These are phyloP conservation scores for Syrrhaptes paradoxus DNA, from an alignment of 2,113 vertebrate species.

Conservation along the genomic window DNA sequence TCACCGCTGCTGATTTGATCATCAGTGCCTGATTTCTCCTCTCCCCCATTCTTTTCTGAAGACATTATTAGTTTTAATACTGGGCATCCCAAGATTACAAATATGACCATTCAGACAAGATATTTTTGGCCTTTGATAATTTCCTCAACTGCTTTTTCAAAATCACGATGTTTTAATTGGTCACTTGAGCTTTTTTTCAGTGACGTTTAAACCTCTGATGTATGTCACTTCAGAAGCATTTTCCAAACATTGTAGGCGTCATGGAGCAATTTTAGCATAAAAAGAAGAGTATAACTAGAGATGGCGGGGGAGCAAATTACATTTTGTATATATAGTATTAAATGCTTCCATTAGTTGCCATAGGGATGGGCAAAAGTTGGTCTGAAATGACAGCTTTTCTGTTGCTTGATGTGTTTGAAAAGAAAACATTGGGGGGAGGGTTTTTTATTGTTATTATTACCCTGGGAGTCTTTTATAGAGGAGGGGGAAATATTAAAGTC, in stretches of 20 bases:
- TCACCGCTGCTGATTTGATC: not conserved
- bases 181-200: conserved; percentile 46
- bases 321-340: conserved; percentile 72
- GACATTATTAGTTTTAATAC: not conserved
- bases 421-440: conserved; percentile 41
- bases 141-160: not conserved
- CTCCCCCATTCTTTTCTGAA: not conserved
- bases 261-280: conserved; percentile 70
- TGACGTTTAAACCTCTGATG: conserved; percentile 56
- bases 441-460: conserved; percentile 52
- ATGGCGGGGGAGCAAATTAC: conserved; percentile 53
- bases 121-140: conserved; percentile 25
- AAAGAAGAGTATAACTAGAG: conserved; percentile 66
- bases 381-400: conserved; percentile 75
- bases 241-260: conserved; percentile 67
- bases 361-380: conserved; percentile 80
- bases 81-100: not conserved
- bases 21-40: not conserved
- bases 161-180: conserved; percentile 24
- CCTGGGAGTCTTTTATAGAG: conserved; percentile 31
- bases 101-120: not conserved
- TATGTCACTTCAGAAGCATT: conserved; percentile 64
- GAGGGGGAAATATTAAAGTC: conserved; percentile 19
- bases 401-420: conserved; percentile 68
- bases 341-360: conserved; percentile 80